Evolutionary conservation across 1,140 invertebrate species (phyloP).

Genomic region (Cardiocondyla obscurior): DNA sequence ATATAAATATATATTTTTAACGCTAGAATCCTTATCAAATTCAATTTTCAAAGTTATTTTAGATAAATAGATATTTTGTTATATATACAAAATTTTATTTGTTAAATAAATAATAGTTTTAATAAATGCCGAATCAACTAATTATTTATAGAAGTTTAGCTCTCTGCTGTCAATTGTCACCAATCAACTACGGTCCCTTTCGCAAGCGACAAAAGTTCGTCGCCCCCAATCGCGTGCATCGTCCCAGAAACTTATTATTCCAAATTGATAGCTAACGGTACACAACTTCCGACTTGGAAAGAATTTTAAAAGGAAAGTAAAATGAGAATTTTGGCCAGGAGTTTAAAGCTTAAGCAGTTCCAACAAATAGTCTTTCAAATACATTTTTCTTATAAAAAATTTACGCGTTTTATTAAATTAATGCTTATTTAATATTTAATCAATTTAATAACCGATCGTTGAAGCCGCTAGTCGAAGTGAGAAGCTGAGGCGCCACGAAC

Average conservation of each 20-base stretch:
- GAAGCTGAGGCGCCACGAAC: background rate
- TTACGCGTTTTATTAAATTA: background rate
- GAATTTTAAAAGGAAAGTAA: conserved; percentile 21
- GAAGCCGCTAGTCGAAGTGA: background rate
- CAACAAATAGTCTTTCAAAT: too few relatives aligned
- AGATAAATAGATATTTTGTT: background rate
- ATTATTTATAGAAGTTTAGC: conserved; percentile 22
- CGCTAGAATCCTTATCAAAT: background rate
- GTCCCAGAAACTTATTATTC: conserved; percentile 54
- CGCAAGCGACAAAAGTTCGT: conserved; percentile 30
- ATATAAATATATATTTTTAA: too few relatives aligned
- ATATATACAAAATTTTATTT: background rate
- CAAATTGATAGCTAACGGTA: conserved; percentile 45
- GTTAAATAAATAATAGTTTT: background rate
- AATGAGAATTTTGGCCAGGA: background rate
- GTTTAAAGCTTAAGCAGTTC: too few relatives aligned
- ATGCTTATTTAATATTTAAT: background rate
- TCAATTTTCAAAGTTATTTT: background rate
- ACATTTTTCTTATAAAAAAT: background rate
- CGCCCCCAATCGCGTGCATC: conserved; percentile 28
- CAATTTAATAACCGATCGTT: background rate
- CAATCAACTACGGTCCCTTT: conserved; percentile 27
- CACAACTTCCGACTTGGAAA: background rate
- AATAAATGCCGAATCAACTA: background rate
- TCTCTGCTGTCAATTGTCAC: background rate